These are phyloP conservation scores for Drosophila phalerata DNA, from an alignment of 2,888 invertebrate genomes.

Conservation along the genomic window DNA sequence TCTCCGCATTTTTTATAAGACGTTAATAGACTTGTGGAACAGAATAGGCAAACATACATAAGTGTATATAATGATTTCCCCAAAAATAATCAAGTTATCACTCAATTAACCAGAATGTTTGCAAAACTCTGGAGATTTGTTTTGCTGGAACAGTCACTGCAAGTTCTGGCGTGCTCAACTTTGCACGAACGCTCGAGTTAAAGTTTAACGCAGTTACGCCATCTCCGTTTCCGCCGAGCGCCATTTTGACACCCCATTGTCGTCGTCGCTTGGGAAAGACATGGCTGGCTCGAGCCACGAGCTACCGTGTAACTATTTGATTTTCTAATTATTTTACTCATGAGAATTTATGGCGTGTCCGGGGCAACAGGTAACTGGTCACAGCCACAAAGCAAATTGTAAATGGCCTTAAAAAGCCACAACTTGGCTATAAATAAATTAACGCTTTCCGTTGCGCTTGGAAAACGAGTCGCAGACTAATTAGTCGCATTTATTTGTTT, in stretches of 20 bases:
- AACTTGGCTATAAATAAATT: slow-evolving; percentile 64
- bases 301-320: slow-evolving; percentile 58
- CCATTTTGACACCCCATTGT: slow-evolving; percentile 23
- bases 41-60: background rate
- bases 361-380: slow-evolving; percentile 66
- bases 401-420: slow-evolving; percentile 23
- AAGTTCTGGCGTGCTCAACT: slow-evolving; percentile 35
- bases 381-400: background rate
- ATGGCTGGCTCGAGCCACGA: background rate
- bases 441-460: slow-evolving; percentile 24
- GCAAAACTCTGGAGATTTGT: slow-evolving; percentile 1
- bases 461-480: slow-evolving; percentile 37
- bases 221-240: slow-evolving; percentile 56
- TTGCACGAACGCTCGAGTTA: slow-evolving; percentile 33
- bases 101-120: slow-evolving; percentile 6
- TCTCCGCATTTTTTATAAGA: background rate
- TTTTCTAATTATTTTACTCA: slow-evolving; percentile 81
- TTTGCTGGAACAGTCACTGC: slow-evolving; percentile 4
- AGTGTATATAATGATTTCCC: background rate
- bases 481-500: slow-evolving; percentile 61
- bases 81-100: slow-evolving; percentile 16
- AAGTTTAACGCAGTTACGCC: slow-evolving; percentile 50
- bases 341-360: slow-evolving; percentile 71
- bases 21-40: background rate
- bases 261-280: background rate